These are phyloP conservation scores for Herpailurus yagouaroundi DNA, from an alignment of 2,113 vertebrate species.

Conservation along the genomic window DNA sequence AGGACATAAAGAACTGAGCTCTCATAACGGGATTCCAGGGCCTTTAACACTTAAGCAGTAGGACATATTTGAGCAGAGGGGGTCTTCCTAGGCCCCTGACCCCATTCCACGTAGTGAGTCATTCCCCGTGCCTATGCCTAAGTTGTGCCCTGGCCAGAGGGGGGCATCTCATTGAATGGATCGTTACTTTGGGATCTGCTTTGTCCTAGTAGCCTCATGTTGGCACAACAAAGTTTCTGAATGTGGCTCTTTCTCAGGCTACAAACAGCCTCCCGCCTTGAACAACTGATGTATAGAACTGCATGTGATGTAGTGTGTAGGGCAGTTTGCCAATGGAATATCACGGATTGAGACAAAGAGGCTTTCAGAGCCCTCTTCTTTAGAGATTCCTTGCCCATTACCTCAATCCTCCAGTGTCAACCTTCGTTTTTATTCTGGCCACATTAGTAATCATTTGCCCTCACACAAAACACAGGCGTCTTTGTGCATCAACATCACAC, in stretches of 20 bases:
- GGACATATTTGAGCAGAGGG: neutral
- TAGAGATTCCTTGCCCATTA: neutral
- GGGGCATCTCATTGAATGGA: neutral
- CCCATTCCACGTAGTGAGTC: neutral
- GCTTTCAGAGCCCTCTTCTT: neutral
- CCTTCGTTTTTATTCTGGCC: neutral
- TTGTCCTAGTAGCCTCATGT: neutral
- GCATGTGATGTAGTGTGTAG: no score
- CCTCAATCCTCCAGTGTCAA: neutral
- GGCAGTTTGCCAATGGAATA: neutral
- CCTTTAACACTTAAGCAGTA: neutral
- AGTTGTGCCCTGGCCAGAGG: neutral
- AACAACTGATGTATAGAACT: neutral
- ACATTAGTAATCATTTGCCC: neutral
- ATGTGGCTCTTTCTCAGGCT: neutral
- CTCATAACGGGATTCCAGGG: neutral
- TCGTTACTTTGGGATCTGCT: neutral
- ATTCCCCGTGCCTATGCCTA: neutral
- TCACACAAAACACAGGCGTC: neutral
- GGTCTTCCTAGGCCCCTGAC: neutral
- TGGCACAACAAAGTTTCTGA: neutral
- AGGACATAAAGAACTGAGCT: neutral
- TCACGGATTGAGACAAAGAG: neutral
- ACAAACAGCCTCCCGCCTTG: neutral
- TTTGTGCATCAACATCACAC: neutral